Base-by-base conservation (phyloP, 2,113 vertebrate genomes). In the Pseudopipra pipra region DNA sequence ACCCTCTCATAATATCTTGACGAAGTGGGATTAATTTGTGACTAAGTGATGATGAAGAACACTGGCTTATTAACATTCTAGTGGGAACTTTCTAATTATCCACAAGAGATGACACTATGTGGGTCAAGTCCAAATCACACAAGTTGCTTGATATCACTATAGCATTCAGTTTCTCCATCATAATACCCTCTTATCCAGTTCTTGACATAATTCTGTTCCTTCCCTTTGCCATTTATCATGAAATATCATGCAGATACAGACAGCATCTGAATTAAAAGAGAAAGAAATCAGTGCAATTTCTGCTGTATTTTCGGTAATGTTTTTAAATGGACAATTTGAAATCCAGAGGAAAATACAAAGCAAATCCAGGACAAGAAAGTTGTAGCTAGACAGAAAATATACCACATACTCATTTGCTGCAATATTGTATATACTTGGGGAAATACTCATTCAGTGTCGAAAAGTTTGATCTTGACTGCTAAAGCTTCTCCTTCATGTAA, bases 71-170 rank as follows among this genome's bases (percentile, higher is more conserved):
- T 94, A 89, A 83, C 43, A 67, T 90, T 94, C 59, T 59, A 59
- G 27, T 68, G 56, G 62, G 21, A 94, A 82, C n/a, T 83, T 87
- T 51, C 37, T 91, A 91, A 92, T 93, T 93, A 87, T 89, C n/a
- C 49, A 66, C 62, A 52, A 55, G 39, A 47, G 31, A 86, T 31
- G 27, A 71, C 65, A 89, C 90, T 91, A 90, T 83, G 17, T 74
- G 74, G 72, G 65, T 90, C 82, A 96, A 70, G 75, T 81, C 68
- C 47, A 73, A 95, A 72, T 90, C 75, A 79, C 44, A 54, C 25
- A 80, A 70, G 35, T 65, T 78, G 8, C 11, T 46, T 77, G 47
- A 31, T 59, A 78, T 43, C 54, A 39, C 56, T 84, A 12, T 4
- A 72, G 6, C 28, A 83, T 67, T 75, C 49, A 75, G 11, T 3